These are phyloP conservation scores for Achroia grisella DNA, from an alignment of 1,140 invertebrate genomes.

Conservation along the genomic window DNA sequence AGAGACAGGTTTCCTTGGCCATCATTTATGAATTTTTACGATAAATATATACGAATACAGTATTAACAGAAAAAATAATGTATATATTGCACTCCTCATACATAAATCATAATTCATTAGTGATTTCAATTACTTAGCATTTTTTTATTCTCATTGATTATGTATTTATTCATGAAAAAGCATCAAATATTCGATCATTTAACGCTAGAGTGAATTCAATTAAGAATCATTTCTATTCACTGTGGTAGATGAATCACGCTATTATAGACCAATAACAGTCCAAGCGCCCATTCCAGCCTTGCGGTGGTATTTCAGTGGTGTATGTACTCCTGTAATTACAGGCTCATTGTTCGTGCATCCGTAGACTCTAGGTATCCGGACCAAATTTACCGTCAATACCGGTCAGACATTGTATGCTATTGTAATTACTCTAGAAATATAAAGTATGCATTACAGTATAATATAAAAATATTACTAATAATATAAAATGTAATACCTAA, in stretches of 20 bases:
- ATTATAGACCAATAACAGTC: slow-evolving; percentile 1
- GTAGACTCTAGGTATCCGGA: neutral
- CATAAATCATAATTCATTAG: too few species aligned
- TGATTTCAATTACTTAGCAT: too few species aligned
- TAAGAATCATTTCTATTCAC: neutral
- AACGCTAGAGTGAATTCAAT: neutral
- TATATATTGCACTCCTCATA: too few species aligned
- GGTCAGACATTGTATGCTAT: neutral
- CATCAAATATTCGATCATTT: too few species aligned
- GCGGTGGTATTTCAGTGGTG: neutral
- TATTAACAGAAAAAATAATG: too few species aligned
- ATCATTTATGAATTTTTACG: too few species aligned
- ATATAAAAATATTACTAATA: slow-evolving; percentile 13
- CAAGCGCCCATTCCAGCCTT: neutral
- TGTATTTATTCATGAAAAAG: too few species aligned
- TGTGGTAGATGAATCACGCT: neutral
- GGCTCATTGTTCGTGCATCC: neutral
- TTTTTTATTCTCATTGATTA: too few species aligned
- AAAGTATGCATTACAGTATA: slow-evolving; percentile 7
- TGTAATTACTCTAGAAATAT: too few species aligned
- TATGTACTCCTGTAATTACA: neutral
- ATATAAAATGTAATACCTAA: too few species aligned
- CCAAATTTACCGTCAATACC: neutral
- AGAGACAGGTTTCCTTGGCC: too few species aligned
- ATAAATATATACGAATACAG: too few species aligned